phyloP scores from a whole-genome alignment of 2,888 invertebrate species.

The Deroplatys truncata region DNA sequence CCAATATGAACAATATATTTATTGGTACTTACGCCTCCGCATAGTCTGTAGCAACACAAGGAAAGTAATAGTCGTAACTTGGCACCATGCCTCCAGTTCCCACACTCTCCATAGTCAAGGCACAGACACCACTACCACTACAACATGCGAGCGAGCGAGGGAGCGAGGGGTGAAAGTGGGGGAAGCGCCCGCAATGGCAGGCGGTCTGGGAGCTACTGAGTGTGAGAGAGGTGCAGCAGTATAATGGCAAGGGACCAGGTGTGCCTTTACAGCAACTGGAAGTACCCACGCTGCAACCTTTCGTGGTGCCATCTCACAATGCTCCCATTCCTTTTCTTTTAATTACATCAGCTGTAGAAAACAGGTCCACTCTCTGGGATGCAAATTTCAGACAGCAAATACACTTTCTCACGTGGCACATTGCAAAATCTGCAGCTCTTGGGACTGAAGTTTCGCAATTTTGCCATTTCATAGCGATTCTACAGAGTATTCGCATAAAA shows the following conservation, averaged over 20 bases:
- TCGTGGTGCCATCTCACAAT: neutral
- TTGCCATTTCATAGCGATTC: too few species aligned
- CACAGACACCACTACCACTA: neutral
- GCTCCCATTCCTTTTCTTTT: neutral
- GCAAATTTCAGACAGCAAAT: neutral
- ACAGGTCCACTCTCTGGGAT: neutral
- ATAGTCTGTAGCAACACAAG: conserved; percentile 14
- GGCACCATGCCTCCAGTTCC: conserved; percentile 2
- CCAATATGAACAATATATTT: too few species aligned
- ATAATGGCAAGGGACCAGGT: conserved; percentile 24
- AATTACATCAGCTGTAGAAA: neutral
- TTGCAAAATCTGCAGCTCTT: neutral
- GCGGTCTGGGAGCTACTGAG: neutral
- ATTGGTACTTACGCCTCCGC: conserved; percentile 16
- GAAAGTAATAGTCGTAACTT: conserved; percentile 15
- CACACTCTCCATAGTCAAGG: neutral
- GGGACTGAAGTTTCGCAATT: too few species aligned
- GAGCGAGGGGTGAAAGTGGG: neutral
- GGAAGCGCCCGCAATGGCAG: neutral
- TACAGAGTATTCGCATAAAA: too few species aligned
- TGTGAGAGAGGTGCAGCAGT: neutral
- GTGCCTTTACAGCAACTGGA: conserved; percentile 6
- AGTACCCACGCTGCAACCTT: conserved; percentile 21
- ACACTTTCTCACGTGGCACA: neutral
- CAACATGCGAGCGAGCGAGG: neutral